phyloP scores from a whole-genome alignment of 1,140 invertebrate genomes.

The Drosophila orena region DNA sequence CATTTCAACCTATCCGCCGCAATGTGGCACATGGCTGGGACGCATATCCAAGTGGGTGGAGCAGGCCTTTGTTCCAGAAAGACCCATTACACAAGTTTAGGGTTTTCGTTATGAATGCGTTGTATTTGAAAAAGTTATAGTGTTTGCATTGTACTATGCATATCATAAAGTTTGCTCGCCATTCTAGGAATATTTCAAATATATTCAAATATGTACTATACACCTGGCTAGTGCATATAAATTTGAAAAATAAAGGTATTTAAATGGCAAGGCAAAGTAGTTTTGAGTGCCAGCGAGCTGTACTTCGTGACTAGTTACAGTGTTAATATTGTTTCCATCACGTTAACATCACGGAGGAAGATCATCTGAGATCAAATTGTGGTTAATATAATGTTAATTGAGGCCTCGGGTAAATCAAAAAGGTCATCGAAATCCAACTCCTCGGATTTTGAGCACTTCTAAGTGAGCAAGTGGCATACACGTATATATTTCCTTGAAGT shows the following conservation, averaged over 20 bases:
- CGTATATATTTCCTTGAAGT: constrained; percentile 29
- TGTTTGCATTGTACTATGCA: not conserved
- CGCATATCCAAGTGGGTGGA: constrained; percentile 4
- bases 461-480: not conserved
- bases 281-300: not conserved
- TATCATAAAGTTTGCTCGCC: too few species aligned
- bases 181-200: too few species aligned
- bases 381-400: constrained; percentile 1
- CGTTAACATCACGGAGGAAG: not conserved
- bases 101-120: too few species aligned
- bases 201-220: too few species aligned
- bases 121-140: too few species aligned
- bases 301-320: constrained; percentile 14
- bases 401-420: constrained; percentile 2
- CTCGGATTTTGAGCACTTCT: not conserved
- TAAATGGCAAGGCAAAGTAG: not conserved
- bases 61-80: not conserved
- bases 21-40: constrained; percentile 36
- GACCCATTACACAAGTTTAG: not conserved
- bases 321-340: constrained; percentile 4
- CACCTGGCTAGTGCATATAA: too few species aligned
- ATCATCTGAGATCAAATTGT: not conserved
- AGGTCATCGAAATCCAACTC: constrained; percentile 15
- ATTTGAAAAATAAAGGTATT: not conserved
- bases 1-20: constrained; percentile 43